Evolutionary conservation across 2,113 vertebrate species (phyloP).

Genomic region (Phalacrocorax carbo): DNA sequence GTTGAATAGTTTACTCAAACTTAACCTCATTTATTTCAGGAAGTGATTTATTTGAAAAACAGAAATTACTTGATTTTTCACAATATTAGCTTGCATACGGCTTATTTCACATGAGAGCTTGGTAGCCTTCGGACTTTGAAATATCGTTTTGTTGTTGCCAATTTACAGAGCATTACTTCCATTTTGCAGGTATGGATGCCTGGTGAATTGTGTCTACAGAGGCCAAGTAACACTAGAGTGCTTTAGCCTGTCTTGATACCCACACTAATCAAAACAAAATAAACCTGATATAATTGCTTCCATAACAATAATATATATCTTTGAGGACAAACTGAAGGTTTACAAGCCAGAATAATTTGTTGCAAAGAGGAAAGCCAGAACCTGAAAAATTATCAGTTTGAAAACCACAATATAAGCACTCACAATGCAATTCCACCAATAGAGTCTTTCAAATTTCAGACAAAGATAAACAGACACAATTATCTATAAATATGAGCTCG

Average conservation of each 20-base stretch:
- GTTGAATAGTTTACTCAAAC: neutral
- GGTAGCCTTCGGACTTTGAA: neutral
- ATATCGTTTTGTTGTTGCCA: neutral
- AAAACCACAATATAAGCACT: slow-evolving; percentile 21
- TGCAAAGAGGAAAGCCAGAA: neutral
- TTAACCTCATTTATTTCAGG: neutral
- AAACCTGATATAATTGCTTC: slow-evolving; percentile 25
- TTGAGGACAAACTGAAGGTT: slow-evolving; percentile 20
- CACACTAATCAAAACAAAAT: slow-evolving; percentile 45
- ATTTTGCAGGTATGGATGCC: slow-evolving; percentile 14
- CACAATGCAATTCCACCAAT: neutral
- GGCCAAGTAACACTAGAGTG: slow-evolving; percentile 10
- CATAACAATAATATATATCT: neutral
- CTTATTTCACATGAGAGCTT: neutral
- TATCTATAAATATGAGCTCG: slow-evolving; percentile 64
- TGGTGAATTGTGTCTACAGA: neutral
- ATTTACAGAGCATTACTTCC: slow-evolving; percentile 6
- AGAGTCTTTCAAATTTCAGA: slow-evolving; percentile 42
- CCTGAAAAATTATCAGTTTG: slow-evolving; percentile 19
- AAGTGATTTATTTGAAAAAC: neutral
- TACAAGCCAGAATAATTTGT: neutral
- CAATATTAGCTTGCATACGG: neutral
- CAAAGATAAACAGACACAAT: slow-evolving; percentile 47
- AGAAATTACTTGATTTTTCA: neutral
- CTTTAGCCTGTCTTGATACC: slow-evolving; percentile 32